Evolutionary conservation across 2,888 invertebrate genomes (phyloP).

Genomic region (Pyrrhia umbra): DNA sequence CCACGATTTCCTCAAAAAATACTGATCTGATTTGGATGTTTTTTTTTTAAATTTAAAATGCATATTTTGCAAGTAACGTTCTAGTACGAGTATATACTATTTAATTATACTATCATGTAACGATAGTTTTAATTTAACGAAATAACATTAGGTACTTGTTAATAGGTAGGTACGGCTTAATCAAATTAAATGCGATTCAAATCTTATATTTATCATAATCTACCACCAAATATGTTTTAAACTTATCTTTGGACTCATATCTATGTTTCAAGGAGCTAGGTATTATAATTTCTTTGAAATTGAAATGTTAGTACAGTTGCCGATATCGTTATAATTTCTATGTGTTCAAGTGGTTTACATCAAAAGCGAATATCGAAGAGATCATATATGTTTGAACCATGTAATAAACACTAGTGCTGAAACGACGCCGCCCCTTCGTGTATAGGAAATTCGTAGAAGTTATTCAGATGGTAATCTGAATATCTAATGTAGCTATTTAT

Average conservation of each 20-base stretch:
- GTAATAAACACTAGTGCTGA: constrained; percentile 23
- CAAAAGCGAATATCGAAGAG: constrained; percentile 6
- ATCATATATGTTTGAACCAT: constrained; percentile 12
- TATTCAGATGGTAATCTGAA: constrained; percentile 18
- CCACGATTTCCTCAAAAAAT: too few species aligned
- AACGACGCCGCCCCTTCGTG: constrained; percentile 6
- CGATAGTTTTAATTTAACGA: constrained; percentile 21
- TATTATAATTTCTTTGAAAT: constrained; percentile 5
- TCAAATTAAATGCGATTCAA: constrained; percentile 21
- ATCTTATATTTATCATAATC: constrained; percentile 14
- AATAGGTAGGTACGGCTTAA: constrained; percentile 8
- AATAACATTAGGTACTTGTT: constrained; percentile 22
- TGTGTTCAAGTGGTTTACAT: constrained; percentile 15
- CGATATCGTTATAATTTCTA: constrained; percentile 16
- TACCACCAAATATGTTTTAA: constrained; percentile 14
- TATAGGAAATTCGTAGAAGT: constrained; percentile 15
- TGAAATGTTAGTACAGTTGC: constrained; percentile 10
- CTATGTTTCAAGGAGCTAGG: constrained; percentile 13
- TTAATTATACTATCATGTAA: not conserved
- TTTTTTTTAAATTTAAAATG: too few species aligned
- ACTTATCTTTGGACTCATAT: constrained; percentile 16
- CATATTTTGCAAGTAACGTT: too few species aligned
- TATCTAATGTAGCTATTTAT: constrained; percentile 27
- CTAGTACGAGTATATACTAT: too few species aligned
- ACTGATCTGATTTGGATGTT: too few species aligned